Base-by-base conservation (phyloP, 2,888 invertebrate genomes). In the Rosalia funebris region DNA sequence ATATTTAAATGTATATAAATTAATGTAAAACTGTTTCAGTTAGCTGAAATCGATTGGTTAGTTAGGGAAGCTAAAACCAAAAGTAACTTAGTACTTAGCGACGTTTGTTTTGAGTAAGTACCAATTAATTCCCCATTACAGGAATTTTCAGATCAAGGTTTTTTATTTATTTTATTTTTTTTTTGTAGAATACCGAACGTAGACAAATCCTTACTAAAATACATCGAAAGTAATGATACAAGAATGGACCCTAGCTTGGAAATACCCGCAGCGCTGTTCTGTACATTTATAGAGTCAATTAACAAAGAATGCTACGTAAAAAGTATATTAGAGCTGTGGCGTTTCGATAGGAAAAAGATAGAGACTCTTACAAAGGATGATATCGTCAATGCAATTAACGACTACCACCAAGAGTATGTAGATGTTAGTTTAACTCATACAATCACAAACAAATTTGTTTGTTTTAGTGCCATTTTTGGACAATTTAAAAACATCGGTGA, bases 251-350 rank as follows among this genome's bases (percentile, higher is more conserved):
- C 86, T 2, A 85, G 85, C 48, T 78, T 87, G 17, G 83, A 85
- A 77, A 79, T 87, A 7, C 83, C 84, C 68, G 79, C 85, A 42
- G 82, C 84, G 1, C 76, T 88, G 44, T 91, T 90, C 74, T 91
- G 91, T 78, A 80, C 80, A 60, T 82, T 91, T 65, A 78, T 90
- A 39, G 84, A 89, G 68, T 83, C 80, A 57, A 84, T 91, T 74
- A 84, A 85, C 61, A 77, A 80, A 47, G 84, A 84, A 36, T 92
- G 92, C 75, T 84, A 87, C 57, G 83, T 87, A 63, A 80, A 84
- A 66, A 91, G 88, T 77, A 83, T 91, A 62, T 79, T 91, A 65
- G 91, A 91, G 75, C 79, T 92, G 65, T 92, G 91, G 91, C 83
- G 86, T 39, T 89, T 84, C 75, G 82, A 89, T 74, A 77, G 80